These are phyloP conservation scores for Habroteleia sp. DNA, from an alignment of 2,888 invertebrate genomes.

Conservation along the genomic window DNA sequence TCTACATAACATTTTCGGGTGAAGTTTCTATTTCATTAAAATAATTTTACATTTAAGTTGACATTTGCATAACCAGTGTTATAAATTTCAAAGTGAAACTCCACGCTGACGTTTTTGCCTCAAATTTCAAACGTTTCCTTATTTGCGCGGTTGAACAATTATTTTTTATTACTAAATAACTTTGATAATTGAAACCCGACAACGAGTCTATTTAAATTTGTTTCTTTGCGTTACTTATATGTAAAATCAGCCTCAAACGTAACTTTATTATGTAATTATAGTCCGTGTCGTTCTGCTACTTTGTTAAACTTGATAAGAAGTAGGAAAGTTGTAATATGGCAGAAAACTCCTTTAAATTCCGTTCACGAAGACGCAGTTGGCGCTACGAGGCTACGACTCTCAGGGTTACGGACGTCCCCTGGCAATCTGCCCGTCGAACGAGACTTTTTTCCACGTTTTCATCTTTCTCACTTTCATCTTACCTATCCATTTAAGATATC, in stretches of 20 bases:
- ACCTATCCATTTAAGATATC: conserved; percentile 48
- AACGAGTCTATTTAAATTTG: conserved; percentile 19
- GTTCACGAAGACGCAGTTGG: conserved; percentile 72
- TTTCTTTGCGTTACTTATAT: conserved; percentile 31
- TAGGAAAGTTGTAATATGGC: conserved; percentile 56
- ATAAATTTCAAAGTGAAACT: too few relatives aligned
- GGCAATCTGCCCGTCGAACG: conserved; percentile 75
- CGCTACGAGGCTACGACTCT: conserved; percentile 72
- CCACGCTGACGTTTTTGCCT: too few relatives aligned
- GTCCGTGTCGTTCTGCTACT: conserved; percentile 34
- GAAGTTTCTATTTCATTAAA: neutral
- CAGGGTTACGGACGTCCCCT: conserved; percentile 72
- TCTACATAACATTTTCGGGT: too few relatives aligned
- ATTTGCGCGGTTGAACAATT: neutral
- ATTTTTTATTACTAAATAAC: neutral
- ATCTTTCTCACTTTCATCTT: conserved; percentile 54
- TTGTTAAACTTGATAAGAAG: conserved; percentile 53
- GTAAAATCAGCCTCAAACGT: conserved; percentile 46
- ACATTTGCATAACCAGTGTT: neutral
- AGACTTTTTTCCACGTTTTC: conserved; percentile 65
- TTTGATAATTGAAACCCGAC: conserved; percentile 11
- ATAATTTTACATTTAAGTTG: neutral
- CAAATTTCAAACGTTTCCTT: neutral
- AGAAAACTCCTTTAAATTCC: conserved; percentile 72
- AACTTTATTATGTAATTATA: conserved; percentile 57